These are phyloP conservation scores for Lagodon rhomboides DNA, from an alignment of 2,797 vertebrate genomes.

Conservation along the genomic window DNA sequence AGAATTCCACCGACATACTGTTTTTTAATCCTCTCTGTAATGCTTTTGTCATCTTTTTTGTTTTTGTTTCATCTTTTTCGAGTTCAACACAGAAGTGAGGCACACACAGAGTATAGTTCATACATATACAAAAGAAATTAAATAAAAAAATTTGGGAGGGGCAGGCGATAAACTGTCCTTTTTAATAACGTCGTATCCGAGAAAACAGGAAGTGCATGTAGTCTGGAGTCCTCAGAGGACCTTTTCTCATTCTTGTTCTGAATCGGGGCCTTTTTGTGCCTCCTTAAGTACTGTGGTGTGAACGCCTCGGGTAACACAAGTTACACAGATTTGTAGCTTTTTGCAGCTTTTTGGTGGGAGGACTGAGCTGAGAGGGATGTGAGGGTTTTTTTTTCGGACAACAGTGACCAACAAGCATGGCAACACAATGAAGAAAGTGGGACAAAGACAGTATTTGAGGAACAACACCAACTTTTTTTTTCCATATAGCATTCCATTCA, in stretches of 20 bases:
- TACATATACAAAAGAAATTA: slow-evolving; percentile 86
- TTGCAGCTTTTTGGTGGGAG: slow-evolving; percentile 77
- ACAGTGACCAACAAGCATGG: slow-evolving; percentile 77
- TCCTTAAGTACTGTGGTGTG: slow-evolving; percentile 71
- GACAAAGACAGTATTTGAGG: slow-evolving; percentile 72
- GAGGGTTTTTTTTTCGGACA: slow-evolving; percentile 57
- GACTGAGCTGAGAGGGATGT: slow-evolving; percentile 62
- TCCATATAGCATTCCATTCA: slow-evolving; percentile 40
- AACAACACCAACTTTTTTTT: slow-evolving; percentile 52
- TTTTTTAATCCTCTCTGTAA: slow-evolving; percentile 82
- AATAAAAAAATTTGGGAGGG: slow-evolving; percentile 75
- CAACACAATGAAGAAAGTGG: slow-evolving; percentile 75
- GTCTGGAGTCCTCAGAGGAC: slow-evolving; percentile 85
- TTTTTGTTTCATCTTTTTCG: slow-evolving; percentile 81
- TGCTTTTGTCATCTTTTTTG: slow-evolving; percentile 81
- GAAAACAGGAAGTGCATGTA: slow-evolving; percentile 86
- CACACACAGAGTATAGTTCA: slow-evolving; percentile 90
- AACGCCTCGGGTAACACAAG: slow-evolving; percentile 60
- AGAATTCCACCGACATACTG: slow-evolving; percentile 84
- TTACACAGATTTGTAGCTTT: slow-evolving; percentile 74
- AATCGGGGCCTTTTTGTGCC: slow-evolving; percentile 76
- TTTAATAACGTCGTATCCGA: slow-evolving; percentile 71
- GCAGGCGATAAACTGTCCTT: slow-evolving; percentile 75
- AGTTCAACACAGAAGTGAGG: slow-evolving; percentile 88
- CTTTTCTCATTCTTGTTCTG: slow-evolving; percentile 55